Percentiles rank a stretch among this genome's conserved stretches.
These are phyloP conservation scores for Rosalia funebris DNA, from an alignment of 2,888 invertebrate genomes.

Conservation along the genomic window DNA sequence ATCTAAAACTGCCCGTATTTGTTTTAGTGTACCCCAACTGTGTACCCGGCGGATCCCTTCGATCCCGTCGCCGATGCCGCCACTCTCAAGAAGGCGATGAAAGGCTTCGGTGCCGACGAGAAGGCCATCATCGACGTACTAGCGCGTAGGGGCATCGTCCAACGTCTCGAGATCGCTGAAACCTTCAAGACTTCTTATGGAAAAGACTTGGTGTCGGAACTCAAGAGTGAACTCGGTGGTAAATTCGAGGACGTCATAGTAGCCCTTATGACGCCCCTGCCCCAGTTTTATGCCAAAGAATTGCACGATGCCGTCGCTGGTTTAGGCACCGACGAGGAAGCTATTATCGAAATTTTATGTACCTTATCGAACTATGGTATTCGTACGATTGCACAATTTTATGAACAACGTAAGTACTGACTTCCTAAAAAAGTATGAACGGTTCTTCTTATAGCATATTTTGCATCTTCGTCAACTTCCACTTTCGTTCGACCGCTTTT, in stretches of 20 bases:
- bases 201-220: constrained; percentile 80
- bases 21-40: constrained; percentile 87
- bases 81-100: constrained; percentile 89
- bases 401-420: constrained; percentile 76
- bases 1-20: too few relatives aligned
- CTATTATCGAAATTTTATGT: constrained; percentile 92
- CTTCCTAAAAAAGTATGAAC: too few relatives aligned
- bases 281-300: constrained; percentile 91
- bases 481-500: too few relatives aligned
- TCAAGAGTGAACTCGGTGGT: constrained; percentile 90
- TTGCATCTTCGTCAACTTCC: too few relatives aligned
- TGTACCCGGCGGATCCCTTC: constrained; percentile 87
- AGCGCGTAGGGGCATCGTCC: constrained; percentile 87
- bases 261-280: constrained; percentile 90
- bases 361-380: constrained; percentile 91
- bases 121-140: constrained; percentile 91
- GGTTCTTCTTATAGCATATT: too few relatives aligned
- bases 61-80: constrained; percentile 87
- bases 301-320: constrained; percentile 88
- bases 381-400: constrained; percentile 84
- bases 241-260: constrained; percentile 90
- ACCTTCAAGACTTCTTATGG: constrained; percentile 93
- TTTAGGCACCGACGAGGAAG: constrained; percentile 88
- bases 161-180: constrained; percentile 89
- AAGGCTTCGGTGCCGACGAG: constrained; percentile 92